phyloP scores from a whole-genome alignment of 2,113 vertebrate species.

The Halichoeres trimaculatus region DNA sequence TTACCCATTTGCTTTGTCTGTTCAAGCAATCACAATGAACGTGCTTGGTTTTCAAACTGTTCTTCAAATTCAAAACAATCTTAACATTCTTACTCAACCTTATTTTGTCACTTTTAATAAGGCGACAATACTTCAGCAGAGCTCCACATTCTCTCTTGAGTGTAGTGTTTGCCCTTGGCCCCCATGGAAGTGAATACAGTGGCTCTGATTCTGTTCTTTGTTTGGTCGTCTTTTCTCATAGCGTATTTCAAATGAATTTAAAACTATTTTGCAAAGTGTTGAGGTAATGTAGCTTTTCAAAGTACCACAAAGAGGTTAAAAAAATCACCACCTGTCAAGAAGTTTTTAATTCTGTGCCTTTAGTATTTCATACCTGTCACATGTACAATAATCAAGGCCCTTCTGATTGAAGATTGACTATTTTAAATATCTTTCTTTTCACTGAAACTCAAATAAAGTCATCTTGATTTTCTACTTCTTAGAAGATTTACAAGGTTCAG shows the following conservation, averaged over 20 bases:
- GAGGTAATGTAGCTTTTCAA: slow-evolving; percentile 45
- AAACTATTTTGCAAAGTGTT: slow-evolving; percentile 42
- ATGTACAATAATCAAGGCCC: slow-evolving; percentile 50
- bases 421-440: not conserved
- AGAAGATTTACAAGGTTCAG: slow-evolving; percentile 40
- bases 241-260: slow-evolving; percentile 41
- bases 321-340: slow-evolving; percentile 6
- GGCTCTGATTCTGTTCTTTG: slow-evolving; percentile 55
- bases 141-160: slow-evolving; percentile 52
- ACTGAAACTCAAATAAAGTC: slow-evolving; percentile 15
- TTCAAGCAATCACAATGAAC: slow-evolving; percentile 38
- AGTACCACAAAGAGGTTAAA: not conserved
- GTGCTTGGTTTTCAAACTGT: slow-evolving; percentile 52
- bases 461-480: slow-evolving; percentile 27
- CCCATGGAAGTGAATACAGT: slow-evolving; percentile 46
- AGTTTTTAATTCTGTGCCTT: slow-evolving; percentile 38
- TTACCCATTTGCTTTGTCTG: slow-evolving; percentile 35
- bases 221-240: slow-evolving; percentile 49
- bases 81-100: slow-evolving; percentile 53
- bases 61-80: slow-evolving; percentile 55
- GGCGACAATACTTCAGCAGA: slow-evolving; percentile 61
- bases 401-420: slow-evolving; percentile 1
- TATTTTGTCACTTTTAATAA: slow-evolving; percentile 65
- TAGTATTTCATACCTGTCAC: slow-evolving; percentile 48
- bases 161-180: slow-evolving; percentile 65